These are phyloP conservation scores for Nerophis lumbriciformis DNA, from an alignment of 2,113 vertebrate species.

Conservation along the genomic window DNA sequence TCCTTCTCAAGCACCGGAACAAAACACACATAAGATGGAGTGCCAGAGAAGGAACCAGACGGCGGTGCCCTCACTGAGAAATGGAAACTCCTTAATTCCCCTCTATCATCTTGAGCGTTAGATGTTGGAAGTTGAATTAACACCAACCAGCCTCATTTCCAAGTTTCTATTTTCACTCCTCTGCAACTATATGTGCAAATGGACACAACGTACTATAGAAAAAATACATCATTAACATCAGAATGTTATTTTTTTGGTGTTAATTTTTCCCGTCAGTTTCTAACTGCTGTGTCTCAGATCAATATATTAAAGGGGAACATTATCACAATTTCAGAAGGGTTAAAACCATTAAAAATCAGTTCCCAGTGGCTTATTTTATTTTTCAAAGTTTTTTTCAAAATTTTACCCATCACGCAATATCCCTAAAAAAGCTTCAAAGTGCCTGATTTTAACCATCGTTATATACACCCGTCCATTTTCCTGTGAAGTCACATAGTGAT, in stretches of 20 bases:
- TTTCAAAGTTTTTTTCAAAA: too few relatives aligned
- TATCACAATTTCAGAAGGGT: too few relatives aligned
- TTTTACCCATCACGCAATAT: too few relatives aligned
- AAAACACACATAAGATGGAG: slow-evolving; percentile 38
- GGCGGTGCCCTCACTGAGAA: slow-evolving; percentile 36
- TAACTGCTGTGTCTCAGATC: too few relatives aligned
- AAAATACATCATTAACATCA: not conserved
- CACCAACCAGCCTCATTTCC: slow-evolving; percentile 16
- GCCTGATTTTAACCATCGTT: too few relatives aligned
- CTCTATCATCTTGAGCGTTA: slow-evolving; percentile 32
- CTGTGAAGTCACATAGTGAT: too few relatives aligned
- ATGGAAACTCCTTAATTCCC: slow-evolving; percentile 37
- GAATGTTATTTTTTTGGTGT: not conserved
- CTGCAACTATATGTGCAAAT: not conserved
- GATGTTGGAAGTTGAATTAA: slow-evolving; percentile 37
- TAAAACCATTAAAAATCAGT: too few relatives aligned
- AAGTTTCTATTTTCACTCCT: slow-evolving; percentile 8
- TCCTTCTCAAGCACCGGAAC: slow-evolving; percentile 35
- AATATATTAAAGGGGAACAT: too few relatives aligned
- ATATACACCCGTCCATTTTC: too few relatives aligned
- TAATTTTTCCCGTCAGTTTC: not conserved
- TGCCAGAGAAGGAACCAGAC: slow-evolving; percentile 41
- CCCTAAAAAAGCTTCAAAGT: too few relatives aligned
- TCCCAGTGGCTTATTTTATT: too few relatives aligned
- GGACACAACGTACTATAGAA: not conserved